Conservation (phyloP, 35 echinoderm and acorn worm genomes). For the Acanthaster planci region DNA sequence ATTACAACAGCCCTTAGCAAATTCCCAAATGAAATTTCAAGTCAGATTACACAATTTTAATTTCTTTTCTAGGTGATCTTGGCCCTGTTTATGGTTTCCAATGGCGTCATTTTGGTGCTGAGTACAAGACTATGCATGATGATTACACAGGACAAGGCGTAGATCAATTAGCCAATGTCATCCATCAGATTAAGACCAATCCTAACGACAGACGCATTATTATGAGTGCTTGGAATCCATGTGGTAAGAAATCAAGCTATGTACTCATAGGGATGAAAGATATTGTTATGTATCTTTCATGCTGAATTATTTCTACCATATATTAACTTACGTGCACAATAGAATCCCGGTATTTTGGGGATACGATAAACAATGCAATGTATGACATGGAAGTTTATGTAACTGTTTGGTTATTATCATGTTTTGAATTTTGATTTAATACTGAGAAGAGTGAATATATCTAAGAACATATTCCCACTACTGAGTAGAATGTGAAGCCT, state of each 20-base stretch:
- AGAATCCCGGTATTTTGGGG: too few species aligned
- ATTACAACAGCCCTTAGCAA: neutral
- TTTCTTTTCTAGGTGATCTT: constrained; percentile 65
- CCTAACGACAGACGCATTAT: constrained; percentile 89
- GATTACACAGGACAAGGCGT: constrained; percentile 90
- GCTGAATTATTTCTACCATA: too few species aligned
- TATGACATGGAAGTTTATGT: too few species aligned
- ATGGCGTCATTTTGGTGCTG: constrained; percentile 95
- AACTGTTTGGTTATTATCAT: neutral
- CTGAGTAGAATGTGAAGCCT: neutral
- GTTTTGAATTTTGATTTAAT: too few species aligned
- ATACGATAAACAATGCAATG: too few species aligned
- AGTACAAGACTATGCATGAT: constrained; percentile 76
- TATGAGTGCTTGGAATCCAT: constrained; percentile 91
- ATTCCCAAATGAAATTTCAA: neutral
- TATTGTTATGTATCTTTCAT: too few species aligned
- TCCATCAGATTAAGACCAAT: constrained; percentile 81
- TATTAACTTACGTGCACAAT: too few species aligned
- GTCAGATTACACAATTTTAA: neutral
- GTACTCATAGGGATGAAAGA: neutral
- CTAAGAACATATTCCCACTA: neutral
- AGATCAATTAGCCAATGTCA: constrained; percentile 88
- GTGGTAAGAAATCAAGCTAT: constrained; percentile 45
- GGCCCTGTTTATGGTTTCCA: constrained; percentile 99
- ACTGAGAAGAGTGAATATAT: too few species aligned